These are phyloP conservation scores for Lophotis ruficrista DNA, from an alignment of 2,113 vertebrate species.

Conservation along the genomic window DNA sequence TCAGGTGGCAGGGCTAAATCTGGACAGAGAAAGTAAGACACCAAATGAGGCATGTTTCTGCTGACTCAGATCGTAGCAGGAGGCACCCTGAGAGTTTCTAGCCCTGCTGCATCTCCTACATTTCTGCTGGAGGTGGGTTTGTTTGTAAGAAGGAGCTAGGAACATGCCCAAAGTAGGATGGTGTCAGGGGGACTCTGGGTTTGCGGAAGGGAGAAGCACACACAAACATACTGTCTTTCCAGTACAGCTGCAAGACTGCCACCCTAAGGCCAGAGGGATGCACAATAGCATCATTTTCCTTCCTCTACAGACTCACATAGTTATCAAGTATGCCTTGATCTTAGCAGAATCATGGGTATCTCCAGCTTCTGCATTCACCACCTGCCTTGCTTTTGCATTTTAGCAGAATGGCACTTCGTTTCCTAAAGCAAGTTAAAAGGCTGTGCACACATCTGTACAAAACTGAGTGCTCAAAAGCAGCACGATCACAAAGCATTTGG, in stretches of 20 bases:
- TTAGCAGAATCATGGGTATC: neutral
- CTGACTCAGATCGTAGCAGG: neutral
- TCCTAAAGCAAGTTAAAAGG: neutral
- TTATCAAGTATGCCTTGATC: neutral
- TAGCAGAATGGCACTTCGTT: neutral
- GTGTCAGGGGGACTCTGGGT: neutral
- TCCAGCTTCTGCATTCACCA: neutral
- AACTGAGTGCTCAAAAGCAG: neutral
- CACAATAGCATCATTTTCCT: neutral
- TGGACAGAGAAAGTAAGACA: neutral
- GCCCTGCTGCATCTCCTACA: neutral
- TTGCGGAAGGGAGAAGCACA: neutral
- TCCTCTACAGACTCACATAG: neutral
- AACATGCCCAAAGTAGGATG: neutral
- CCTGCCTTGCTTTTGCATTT: neutral
- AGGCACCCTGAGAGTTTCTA: neutral
- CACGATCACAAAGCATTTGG: fast-evolving
- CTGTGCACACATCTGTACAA: fast-evolving
- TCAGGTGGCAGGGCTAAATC: neutral
- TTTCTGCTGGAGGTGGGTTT: neutral
- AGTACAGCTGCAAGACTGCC: constrained; percentile 54
- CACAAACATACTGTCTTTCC: neutral
- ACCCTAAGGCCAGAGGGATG: constrained; percentile 54
- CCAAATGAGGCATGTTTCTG: neutral
- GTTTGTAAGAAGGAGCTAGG: neutral